Base-by-base conservation (phyloP, 2,797 vertebrate genomes). In the Tadarida brasiliensis region DNA sequence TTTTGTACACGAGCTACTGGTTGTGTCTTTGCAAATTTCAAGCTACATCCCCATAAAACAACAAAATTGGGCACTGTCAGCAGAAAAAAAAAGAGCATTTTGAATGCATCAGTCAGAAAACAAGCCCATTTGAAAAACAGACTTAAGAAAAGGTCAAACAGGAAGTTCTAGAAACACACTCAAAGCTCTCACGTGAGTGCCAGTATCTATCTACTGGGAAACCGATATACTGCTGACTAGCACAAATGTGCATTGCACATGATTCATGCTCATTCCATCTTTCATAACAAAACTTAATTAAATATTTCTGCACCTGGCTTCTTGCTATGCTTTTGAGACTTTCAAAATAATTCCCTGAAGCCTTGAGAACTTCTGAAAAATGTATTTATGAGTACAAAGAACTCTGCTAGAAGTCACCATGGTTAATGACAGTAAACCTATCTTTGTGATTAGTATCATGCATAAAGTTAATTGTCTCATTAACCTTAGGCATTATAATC, bases 391-490 rank as follows among this genome's bases (percentile, higher is more conserved):
- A 92, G 30, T 80, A 94, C 28, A 87, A 97, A 97, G n/a, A 96
- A 88, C 81, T 92, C 61, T 63, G 81, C 87, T 88, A 95, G 76
- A 91, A 97, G 95, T 96, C 73, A 92, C 95, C 30, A 47, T 33
- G 73, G 91, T 96, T 98, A 97, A 97, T 97, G 97, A 97, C 89
- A 96, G 85, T 89, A 97, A 96, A 97, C 91, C 78, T 96, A 82
- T 96, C 83, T 97, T 76, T 84, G 87, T 95, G 96, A 97, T 96
- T 94, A 77, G 67, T 96, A 91, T 97, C 56, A 19, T 97, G 93
- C 76, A 74, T 94, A 97, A 97, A 98, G 92, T 97, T 97, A 98
- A 98, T 97, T 98, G 96, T 97, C 91, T 95, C 93, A 97, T 98
- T 98, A 98, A 97, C 90, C 95, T 97, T 97, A 96, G 87, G 44